Evolutionary conservation across 2,888 invertebrate species (phyloP).

Genomic region (Biston stratarius): DNA sequence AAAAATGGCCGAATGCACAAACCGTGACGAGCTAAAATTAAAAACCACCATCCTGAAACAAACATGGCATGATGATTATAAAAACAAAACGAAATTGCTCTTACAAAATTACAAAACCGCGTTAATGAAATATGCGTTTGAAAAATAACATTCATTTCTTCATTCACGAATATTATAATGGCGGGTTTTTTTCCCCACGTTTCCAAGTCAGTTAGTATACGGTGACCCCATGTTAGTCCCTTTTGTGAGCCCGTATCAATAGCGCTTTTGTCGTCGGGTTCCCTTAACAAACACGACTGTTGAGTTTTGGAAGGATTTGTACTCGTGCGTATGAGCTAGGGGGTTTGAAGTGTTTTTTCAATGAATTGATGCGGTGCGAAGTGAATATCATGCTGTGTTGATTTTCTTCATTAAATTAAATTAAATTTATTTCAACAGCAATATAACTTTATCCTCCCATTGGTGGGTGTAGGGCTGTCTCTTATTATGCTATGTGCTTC

Average conservation of each 20-base stretch:
- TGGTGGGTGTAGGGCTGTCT: too few relatives aligned
- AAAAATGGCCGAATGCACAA: background rate
- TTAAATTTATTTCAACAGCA: too few relatives aligned
- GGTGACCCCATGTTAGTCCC: constrained; percentile 33
- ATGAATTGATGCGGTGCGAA: background rate
- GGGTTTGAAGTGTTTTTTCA: constrained; percentile 17
- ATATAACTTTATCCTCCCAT: too few relatives aligned
- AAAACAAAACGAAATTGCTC: constrained; percentile 17
- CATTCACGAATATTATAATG: constrained; percentile 25
- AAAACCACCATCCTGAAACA: constrained; percentile 14
- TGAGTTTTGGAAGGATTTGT: constrained; percentile 24
- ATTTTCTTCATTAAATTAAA: background rate
- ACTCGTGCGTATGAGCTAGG: constrained; percentile 1
- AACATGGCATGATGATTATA: constrained; percentile 14
- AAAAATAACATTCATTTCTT: constrained; percentile 20
- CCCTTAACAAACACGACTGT: constrained; percentile 35
- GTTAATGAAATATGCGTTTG: constrained; percentile 11
- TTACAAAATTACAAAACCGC: constrained; percentile 21
- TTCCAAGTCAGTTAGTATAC: constrained; percentile 37
- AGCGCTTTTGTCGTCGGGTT: constrained; percentile 30
- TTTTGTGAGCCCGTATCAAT: constrained; percentile 34
- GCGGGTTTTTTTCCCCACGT: constrained; percentile 16
- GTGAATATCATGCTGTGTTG: background rate
- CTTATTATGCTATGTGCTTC: too few relatives aligned
- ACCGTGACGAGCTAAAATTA: constrained; percentile 11